These are phyloP conservation scores for Pyrochroa serraticornis DNA, from an alignment of 2,888 invertebrate genomes.

Conservation along the genomic window DNA sequence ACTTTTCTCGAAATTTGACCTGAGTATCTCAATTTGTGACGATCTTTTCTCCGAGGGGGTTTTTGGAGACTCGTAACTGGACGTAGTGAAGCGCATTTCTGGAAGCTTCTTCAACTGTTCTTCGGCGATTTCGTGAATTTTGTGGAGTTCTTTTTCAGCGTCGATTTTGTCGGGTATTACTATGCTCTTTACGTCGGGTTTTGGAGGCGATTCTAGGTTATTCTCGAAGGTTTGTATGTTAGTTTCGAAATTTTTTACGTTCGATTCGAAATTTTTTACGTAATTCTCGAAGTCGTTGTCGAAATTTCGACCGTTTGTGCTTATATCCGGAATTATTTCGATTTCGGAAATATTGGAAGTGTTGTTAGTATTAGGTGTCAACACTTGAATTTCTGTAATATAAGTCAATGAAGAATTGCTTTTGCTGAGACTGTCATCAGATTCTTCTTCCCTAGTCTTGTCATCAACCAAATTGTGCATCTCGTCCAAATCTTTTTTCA, in stretches of 20 bases:
- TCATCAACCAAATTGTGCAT: too few relatives aligned
- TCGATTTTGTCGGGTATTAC: conserved; percentile 42
- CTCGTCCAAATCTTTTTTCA: background rate
- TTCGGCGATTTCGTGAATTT: conserved; percentile 56
- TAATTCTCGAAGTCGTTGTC: conserved; percentile 54
- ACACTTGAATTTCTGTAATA: conserved; percentile 76
- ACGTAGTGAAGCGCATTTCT: conserved; percentile 68
- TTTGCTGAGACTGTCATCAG: conserved; percentile 36
- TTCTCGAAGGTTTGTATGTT: conserved; percentile 48
- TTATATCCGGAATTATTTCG: conserved; percentile 53
- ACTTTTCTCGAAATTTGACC: conserved; percentile 59
- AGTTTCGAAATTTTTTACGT: conserved; percentile 45
- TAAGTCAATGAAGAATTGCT: conserved; percentile 62
- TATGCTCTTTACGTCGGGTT: conserved; percentile 33
- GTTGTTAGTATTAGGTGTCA: conserved; percentile 58
- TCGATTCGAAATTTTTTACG: conserved; percentile 50
- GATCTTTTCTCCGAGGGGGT: conserved; percentile 61
- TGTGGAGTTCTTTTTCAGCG: conserved; percentile 51
- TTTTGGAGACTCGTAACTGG: conserved; percentile 67
- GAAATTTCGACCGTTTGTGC: conserved; percentile 54
- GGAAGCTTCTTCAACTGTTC: conserved; percentile 57
- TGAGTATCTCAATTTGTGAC: conserved; percentile 62
- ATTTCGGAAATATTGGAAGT: conserved; percentile 47
- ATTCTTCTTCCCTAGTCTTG: conserved; percentile 2
- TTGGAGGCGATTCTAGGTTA: conserved; percentile 39